phyloP scores from a whole-genome alignment of 2,113 vertebrate species.

The Cettia cetti region DNA sequence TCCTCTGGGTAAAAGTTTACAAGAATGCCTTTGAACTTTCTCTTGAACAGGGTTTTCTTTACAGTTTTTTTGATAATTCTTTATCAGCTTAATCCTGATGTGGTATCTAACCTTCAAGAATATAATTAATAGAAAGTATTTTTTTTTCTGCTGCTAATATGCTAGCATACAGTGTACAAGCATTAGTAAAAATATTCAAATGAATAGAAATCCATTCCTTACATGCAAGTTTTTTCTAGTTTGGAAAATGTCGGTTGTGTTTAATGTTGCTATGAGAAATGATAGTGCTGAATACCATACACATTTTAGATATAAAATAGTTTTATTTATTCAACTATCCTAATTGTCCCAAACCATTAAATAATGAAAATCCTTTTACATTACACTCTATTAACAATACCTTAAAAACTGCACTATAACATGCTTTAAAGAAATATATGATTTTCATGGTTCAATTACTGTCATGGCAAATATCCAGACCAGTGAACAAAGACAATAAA shows the following conservation, averaged over 20 bases:
- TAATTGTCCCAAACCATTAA: conserved; percentile 21
- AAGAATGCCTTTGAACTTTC: background rate
- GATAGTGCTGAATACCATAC: background rate
- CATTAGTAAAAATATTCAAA: background rate
- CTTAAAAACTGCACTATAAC: background rate
- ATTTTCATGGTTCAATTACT: conserved; percentile 64
- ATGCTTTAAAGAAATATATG: conserved; percentile 50
- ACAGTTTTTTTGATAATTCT: background rate
- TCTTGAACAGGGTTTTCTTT: background rate
- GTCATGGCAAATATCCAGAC: conserved; percentile 66
- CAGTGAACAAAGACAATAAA: conserved; percentile 67
- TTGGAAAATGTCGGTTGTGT: background rate
- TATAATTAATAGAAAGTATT: background rate
- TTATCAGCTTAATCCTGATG: background rate
- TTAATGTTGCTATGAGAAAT: background rate
- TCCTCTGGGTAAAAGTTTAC: conserved; percentile 2
- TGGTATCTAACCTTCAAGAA: background rate
- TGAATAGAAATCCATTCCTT: background rate
- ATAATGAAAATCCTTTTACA: conserved; percentile 30
- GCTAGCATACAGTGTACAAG: background rate
- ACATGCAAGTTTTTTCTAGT: background rate
- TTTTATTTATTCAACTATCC: conserved; percentile 28
- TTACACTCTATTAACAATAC: background rate
- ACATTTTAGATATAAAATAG: background rate
- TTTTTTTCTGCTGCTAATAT: background rate